A percentile compares a stretch with the other conserved stretches of the same genome.
phyloP scores from a whole-genome alignment of 2,888 invertebrate genomes.

The Melieria picta region DNA sequence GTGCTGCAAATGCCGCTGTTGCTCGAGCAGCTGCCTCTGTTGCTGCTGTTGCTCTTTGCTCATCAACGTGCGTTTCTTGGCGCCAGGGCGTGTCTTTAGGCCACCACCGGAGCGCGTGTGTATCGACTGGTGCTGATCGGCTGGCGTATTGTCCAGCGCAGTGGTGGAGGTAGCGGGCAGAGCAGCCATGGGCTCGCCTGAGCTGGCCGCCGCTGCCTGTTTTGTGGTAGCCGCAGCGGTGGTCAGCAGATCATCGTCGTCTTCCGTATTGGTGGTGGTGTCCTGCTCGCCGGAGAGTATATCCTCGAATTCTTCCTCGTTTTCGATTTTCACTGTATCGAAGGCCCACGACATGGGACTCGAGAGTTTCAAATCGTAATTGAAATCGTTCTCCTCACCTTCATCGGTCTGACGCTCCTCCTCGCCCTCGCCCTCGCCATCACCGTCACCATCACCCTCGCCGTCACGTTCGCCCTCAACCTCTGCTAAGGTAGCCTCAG shows the following conservation, averaged over 20 bases:
- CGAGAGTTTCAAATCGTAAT: conserved; percentile 64
- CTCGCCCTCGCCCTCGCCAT: conserved; percentile 30
- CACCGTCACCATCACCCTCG: conserved; percentile 36
- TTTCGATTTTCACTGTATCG: conserved; percentile 63
- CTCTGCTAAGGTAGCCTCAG: conserved; percentile 45
- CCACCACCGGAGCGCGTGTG: background rate
- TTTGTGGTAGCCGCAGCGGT: conserved; percentile 57
- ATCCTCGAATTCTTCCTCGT: conserved; percentile 63
- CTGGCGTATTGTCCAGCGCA: conserved; percentile 23
- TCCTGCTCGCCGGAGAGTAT: conserved; percentile 52
- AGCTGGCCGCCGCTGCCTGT: conserved; percentile 46
- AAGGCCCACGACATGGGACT: conserved; percentile 66
- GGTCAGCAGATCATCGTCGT: conserved; percentile 58
- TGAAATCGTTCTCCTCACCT: conserved; percentile 52
- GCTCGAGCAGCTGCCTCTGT: conserved; percentile 54
- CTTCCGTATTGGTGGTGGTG: conserved; percentile 55
- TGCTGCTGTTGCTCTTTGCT: conserved; percentile 40
- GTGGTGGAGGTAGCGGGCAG: conserved; percentile 1
- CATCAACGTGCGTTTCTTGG: conserved; percentile 37
- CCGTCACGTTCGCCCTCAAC: conserved; percentile 47
- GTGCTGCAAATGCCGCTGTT: conserved; percentile 58
- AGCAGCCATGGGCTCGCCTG: background rate
- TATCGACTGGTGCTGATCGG: background rate
- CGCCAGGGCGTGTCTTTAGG: background rate
- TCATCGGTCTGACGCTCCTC: conserved; percentile 49